Base-by-base conservation (phyloP, 2,113 vertebrate genomes). In the Caranx melampygus region DNA sequence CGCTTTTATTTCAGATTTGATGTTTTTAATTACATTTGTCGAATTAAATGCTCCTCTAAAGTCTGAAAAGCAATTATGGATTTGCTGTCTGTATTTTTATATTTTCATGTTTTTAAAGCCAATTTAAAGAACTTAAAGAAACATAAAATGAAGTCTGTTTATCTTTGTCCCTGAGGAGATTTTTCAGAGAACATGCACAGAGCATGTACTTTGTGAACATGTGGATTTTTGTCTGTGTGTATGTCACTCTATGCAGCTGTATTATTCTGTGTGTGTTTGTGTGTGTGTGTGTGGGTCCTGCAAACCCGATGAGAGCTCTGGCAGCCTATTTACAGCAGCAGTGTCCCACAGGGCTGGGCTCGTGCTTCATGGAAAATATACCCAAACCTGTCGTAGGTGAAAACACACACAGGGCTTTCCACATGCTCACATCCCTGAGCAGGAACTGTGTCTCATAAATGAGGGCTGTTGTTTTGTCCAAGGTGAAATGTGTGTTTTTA, bases 291-390 rank as follows among this genome's bases (percentile, higher is more conserved):
- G 26, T 26, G 26, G 26, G 26, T 26, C 26, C 26, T 26, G 26
- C 26, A 26, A 26, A 26, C 57, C 66, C 64, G 68, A 18, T 72
- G 85, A 75, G 78, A 88, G 82, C 72, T 4, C 58, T 87, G 87
- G 82, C 86, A 83, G 81, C 59, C 84, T 93, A 90, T 93, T 94
- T 93, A 88, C 87, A 87, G 72, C 42, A 49, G 54, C 42, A 49
- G 54, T 14, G 33, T 83, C 82, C 79, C 81, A 59, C 77, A 60
- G 79, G 86, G 80, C 67, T 35, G 72, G 65, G 54, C 63, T 18
- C 68, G 31, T 62, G 75, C 65, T 13, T 71, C n/a, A 58, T 75
- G 79, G 82, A 90, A 90, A 88, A 82, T 72, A 84, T 60, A 68
- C 31, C 45, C 72, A 75, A 69, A 82, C 65, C 75, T 83, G 66